Base-by-base conservation (phyloP, 2,797 vertebrate genomes). In the Eulemur coronatus region DNA sequence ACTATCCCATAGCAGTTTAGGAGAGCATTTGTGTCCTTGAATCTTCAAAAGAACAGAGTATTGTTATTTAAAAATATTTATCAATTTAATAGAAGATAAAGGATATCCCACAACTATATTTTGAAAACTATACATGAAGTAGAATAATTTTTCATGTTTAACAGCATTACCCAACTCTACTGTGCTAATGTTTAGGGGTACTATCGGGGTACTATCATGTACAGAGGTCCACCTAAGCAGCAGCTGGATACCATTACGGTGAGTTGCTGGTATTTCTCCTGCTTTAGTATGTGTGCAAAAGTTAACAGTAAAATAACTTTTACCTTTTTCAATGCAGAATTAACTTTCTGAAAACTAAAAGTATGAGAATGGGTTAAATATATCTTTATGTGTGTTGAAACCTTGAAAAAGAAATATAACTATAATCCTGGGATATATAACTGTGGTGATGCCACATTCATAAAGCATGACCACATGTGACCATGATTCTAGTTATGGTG, bases 1-100 rank as follows among this genome's bases (percentile, higher is more conserved):
- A 70, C 30, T 59, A 69, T 38, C n/a, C 85, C 35, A 24, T 0
- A 65, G 22, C 17, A 94, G 35, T 81, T 69, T 84, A 91, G 84
- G 41, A 75, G 0, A 94, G 5, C 57, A 52, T 35, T 55, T 70
- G 15, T 41, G 35, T 48, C 59, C 50, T 28, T 75, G 41, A 78
- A 4, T 30, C 28, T 65, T 91, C 38, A 78, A 76, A 80, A 87
- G 72, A 46, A 96, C 24, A 84, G 48, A 84, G 15, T 59, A 81
- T 24, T 35, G 35, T 73, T 76, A 93, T 79, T 91, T 92, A 55
- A 91, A 92, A 76, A 86, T 82, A 85, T 17, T 79, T 82, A 92
- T 48, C 61, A 80, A 84, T 76, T 82, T 84, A 46, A 84, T 30
- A 38, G 33, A 7, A 11, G 24, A 61, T 70, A 89, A 48, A 67